These are phyloP conservation scores for Lottia scabra DNA, from an alignment of 2,888 invertebrate genomes.

Conservation along the genomic window DNA sequence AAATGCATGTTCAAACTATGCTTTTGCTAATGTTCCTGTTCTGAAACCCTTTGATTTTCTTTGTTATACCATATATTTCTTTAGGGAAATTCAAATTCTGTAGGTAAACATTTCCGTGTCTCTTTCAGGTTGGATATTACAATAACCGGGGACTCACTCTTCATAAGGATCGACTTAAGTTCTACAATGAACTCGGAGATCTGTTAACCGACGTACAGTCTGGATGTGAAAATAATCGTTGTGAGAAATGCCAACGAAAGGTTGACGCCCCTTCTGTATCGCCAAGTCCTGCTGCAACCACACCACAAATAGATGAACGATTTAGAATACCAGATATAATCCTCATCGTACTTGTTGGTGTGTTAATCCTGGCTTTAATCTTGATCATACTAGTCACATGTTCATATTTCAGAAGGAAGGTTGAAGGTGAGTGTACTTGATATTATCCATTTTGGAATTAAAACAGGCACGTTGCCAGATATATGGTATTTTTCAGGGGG, in stretches of 20 bases:
- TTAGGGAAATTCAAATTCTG: neutral
- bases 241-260: neutral
- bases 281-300: constrained; percentile 3
- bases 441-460: too few relatives aligned
- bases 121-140: constrained; percentile 26
- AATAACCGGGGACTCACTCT: constrained; percentile 14
- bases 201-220: neutral
- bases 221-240: neutral
- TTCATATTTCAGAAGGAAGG: constrained; percentile 32
- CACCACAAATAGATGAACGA: constrained; percentile 12
- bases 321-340: constrained; percentile 35
- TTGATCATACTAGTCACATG: constrained; percentile 30
- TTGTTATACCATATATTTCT: too few relatives aligned
- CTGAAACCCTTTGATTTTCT: too few relatives aligned
- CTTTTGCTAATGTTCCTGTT: too few relatives aligned
- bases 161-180: constrained; percentile 12
- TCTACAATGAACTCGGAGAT: constrained; percentile 23
- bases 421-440: constrained; percentile 29
- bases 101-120: too few relatives aligned
- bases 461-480: too few relatives aligned
- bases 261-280: neutral
- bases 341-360: constrained; percentile 34
- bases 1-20: too few relatives aligned
- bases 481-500: too few relatives aligned
- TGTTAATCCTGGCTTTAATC: constrained; percentile 37